Evolutionary conservation across 2,888 invertebrate genomes (phyloP).

Genomic region (Acleris literana): DNA sequence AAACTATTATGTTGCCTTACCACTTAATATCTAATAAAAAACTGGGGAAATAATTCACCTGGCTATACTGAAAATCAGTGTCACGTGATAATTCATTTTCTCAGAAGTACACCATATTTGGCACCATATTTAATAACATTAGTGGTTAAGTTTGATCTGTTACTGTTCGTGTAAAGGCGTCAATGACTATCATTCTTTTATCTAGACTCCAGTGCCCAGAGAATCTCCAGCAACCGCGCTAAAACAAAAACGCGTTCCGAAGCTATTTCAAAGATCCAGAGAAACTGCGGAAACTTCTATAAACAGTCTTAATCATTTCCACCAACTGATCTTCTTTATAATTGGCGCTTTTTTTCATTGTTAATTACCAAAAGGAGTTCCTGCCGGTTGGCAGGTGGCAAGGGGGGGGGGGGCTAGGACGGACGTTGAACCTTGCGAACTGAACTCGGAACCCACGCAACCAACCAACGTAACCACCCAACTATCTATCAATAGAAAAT

Average conservation of each 20-base stretch:
- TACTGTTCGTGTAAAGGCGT: too few relatives aligned
- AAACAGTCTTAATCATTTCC: conserved; percentile 53
- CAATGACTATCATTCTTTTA: background rate
- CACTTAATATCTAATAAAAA: too few relatives aligned
- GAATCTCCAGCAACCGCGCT: background rate
- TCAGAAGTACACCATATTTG: too few relatives aligned
- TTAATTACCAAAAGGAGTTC: conserved; percentile 74
- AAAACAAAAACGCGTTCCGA: conserved; percentile 1
- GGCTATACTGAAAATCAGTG: too few relatives aligned
- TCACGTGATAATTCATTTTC: too few relatives aligned
- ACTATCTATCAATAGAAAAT: conserved; percentile 43
- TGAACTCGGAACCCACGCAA: conserved; percentile 44
- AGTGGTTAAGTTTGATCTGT: too few relatives aligned
- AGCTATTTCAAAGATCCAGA: conserved; percentile 22
- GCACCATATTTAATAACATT: too few relatives aligned
- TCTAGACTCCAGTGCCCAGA: background rate
- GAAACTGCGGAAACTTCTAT: conserved; percentile 33
- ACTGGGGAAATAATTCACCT: too few relatives aligned
- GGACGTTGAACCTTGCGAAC: conserved; percentile 73
- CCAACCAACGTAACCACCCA: conserved; percentile 52
- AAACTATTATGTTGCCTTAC: too few relatives aligned
- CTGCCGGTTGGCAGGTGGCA: conserved; percentile 58
- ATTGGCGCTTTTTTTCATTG: conserved; percentile 63
- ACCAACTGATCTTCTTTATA: conserved; percentile 57
- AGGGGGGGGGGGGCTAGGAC: conserved; percentile 70